Evolutionary conservation across 1,140 invertebrate species (phyloP), one percentile per base, ranked within the genome.

Genomic region (Hylyphantes graminicola): DNA sequence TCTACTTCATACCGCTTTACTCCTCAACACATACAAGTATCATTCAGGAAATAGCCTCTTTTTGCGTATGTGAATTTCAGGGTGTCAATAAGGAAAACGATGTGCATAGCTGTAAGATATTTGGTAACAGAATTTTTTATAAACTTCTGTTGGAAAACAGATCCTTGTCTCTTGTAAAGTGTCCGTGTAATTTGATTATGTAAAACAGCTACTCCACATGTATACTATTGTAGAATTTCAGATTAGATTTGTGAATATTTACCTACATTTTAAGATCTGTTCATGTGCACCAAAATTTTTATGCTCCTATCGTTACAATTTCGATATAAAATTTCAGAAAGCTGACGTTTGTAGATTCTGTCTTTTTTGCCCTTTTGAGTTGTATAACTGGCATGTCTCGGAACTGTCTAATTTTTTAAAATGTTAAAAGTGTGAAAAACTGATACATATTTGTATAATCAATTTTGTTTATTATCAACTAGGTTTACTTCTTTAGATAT

Each of bases 61-160:
- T n/a, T 80, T 83, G 59, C 57, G 63, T 83, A 63, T 83, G 67
- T 72, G 75, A 83, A 75, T 83, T 83, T 83, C 80, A 83, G 61
- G 80, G 70, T 74, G 72, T 51, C 19, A 73, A 72, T 81, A 75
- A 53, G 48, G 50, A 83, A 53, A 75, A 83, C 61, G 74, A 83
- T 73, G 35, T 35, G 80, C 80, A 83, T 83, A 65, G 72, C 50
- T 83, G 80, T 83, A 83, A 74, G n/a, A 83, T 83, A 83, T 83
- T 83, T 83, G 80, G 75, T 83, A 83, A 72, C 48, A 64, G 63
- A 83, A 74, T 83, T 83, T 83, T 83, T 63, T 81, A 78, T 64
- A 55, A 72, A 59, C 55, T 54, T 48, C 55, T 63, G 59, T 61
- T 81, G 57, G 48, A 73, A 81, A 57, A 81, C 48, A 15, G 59